Evolutionary conservation across 2,113 vertebrate species (phyloP), one percentile per base, ranked within the genome.

Genomic region (Cygnus buccinator): DNA sequence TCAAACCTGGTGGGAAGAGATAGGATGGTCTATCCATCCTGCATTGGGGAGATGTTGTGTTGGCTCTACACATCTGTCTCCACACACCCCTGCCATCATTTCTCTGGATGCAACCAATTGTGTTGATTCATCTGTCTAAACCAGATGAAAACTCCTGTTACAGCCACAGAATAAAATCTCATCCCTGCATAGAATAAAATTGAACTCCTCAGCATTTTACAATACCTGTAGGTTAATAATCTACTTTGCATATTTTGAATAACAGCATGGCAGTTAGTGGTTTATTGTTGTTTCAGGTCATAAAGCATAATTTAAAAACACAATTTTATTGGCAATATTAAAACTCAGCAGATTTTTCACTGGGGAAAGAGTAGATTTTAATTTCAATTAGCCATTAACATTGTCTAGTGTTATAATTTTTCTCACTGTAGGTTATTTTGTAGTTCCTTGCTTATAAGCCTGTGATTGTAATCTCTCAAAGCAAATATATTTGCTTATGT

Each of bases 321-420:
- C 86, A 89, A 50, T 92, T 94, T 93, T 66, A 79, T 77, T 68
- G 13, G 26, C 43, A 76, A 66, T 80, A 92, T 86, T 94, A 94
- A 84, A 90, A 39, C 43, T 59, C 44, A 94, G 89, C 26, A 80
- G 65, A 73, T 71, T 55, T 90, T 89, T 93, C 84, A 58, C 31
- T 59, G 41, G 52, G 22, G 39, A 92, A 93, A 83, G 58, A 66
- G 22, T 20, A 83, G 39, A 94, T 89, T 96, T 96, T 92, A 92
- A 95, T 96, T 96, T 94, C 74, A 93, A 84, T 93, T 96, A 91
- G 18, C 41, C 52, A 87, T 94, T 93, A 94, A 82, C 79, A 54
- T n/a, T 66, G 43, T 35, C n/a, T 84, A 57, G 9, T 90, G 43
- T 80, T 89, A 95, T n/a, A 55, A 65, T 96, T 95, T 97, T 88